Base-by-base conservation (phyloP, 2,797 vertebrate genomes). In the Myotis vivesi region DNA sequence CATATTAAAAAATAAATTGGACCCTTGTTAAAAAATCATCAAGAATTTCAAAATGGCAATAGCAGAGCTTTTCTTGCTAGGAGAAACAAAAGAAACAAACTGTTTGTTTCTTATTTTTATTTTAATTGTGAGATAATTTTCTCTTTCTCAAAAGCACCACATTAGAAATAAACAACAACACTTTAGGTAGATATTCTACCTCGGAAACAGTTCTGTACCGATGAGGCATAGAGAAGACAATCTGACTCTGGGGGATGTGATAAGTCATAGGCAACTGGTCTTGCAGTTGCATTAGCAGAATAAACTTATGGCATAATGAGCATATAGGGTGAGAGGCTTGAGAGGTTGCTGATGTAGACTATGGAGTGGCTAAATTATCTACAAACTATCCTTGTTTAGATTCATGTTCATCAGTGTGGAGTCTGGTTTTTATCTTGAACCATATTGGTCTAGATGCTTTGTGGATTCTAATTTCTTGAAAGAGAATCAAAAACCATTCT, bases 401-500 rank as follows among this genome's bases (percentile, higher is more conserved):
- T 53, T 55, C 80, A 77, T 10, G 76, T 33, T 87, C 1, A 2
- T 30, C 33, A 23, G 8, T 5, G 13, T 15, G 38, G 51, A 49
- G 44, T 5, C 19, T 2, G 16, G 22, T 20, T 41, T 96, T 93
- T 71, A 75, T 38, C 53, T 41, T 59, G 17, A 68, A 82, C 53
- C 12, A n/a, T n/a, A 59, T 13, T 30, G 55, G 72, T 82, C 44
- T 79, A 51, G 6, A 62, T 79, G 53, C 8, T 72, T 59, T 94
- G 72, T 33, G 46, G 79, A 81, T 92, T 95, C 30, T 72, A 22
- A 84, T n/a, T 84, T 92, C 5, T 17, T 89, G 77, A 82, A 76
- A 89, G 25, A 92, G 25, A 91, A 81, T 72, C 4, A 51, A 68
- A 91, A 85, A n/a, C 8, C 10, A 71, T 81, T 84, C 44, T 84